Percentiles rank a stretch among this genome's conserved stretches.
Evolutionary conservation across 2,797 vertebrate species (phyloP).

Genomic region (Rhinichthys osculus): DNA sequence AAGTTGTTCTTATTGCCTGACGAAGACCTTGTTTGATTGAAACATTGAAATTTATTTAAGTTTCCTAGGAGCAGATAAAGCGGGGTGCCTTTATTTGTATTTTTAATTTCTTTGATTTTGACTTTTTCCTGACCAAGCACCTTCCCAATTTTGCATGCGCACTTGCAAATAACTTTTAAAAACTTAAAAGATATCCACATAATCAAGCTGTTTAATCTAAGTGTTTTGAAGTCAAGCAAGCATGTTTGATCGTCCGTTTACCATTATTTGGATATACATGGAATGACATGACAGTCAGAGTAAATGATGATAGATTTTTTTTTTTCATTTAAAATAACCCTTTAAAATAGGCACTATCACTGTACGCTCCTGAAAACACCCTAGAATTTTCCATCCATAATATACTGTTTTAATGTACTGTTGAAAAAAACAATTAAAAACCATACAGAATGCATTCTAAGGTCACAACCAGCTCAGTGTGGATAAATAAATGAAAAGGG

Average conservation of each 20-base stretch:
- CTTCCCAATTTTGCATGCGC: neutral
- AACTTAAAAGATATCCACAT: no score
- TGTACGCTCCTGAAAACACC: neutral
- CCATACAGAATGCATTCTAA: conserved; percentile 1
- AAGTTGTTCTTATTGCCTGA: neutral
- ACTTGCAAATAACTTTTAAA: no score
- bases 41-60: neutral
- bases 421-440: conserved; percentile 18
- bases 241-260: no score
- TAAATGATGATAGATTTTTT: neutral
- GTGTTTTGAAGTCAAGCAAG: no score
- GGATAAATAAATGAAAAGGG: conserved; percentile 40
- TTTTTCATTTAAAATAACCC: neutral
- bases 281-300: no score
- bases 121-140: neutral
- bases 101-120: neutral
- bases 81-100: neutral
- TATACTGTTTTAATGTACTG: neutral
- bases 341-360: neutral
- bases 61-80: neutral
- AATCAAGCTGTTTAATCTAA: no score
- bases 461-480: conserved; percentile 11
- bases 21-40: neutral
- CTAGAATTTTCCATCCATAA: neutral
- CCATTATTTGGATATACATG: no score